Evolutionary conservation across 1,140 invertebrate genomes (phyloP).

Genomic region (Acyrthosiphon pisum): DNA sequence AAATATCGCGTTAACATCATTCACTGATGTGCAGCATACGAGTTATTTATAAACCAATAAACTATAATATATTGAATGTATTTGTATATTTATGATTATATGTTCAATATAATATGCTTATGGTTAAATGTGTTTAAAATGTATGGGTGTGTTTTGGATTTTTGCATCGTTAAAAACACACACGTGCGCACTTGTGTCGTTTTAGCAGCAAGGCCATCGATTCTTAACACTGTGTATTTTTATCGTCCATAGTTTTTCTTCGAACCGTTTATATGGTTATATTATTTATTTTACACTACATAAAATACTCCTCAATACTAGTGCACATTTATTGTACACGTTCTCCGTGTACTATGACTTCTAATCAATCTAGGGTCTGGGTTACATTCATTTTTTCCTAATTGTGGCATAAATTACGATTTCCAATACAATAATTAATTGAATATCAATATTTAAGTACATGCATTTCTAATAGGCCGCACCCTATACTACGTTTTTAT

Average conservation of each 20-base stretch:
- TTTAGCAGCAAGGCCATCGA: neutral
- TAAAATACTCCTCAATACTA: neutral
- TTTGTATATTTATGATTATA: neutral
- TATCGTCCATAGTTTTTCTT: neutral
- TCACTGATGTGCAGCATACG: neutral
- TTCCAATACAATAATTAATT: neutral
- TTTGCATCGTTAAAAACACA: constrained; percentile 8
- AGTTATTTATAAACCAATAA: constrained; percentile 13
- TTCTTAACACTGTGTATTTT: neutral
- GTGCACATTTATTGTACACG: neutral
- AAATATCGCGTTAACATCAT: neutral
- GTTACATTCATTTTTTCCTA: neutral
- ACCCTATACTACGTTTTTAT: neutral
- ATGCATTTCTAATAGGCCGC: neutral
- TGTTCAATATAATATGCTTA: neutral
- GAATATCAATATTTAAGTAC: neutral
- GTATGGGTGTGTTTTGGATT: neutral
- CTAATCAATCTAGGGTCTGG: neutral
- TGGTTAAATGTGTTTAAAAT: neutral
- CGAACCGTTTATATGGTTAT: neutral
- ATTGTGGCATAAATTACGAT: neutral
- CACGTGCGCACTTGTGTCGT: neutral
- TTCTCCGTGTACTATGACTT: neutral
- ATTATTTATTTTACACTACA: neutral
- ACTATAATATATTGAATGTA: neutral